Conservation (phyloP, 2,797 vertebrate species). For the Euthynnus affinis region DNA sequence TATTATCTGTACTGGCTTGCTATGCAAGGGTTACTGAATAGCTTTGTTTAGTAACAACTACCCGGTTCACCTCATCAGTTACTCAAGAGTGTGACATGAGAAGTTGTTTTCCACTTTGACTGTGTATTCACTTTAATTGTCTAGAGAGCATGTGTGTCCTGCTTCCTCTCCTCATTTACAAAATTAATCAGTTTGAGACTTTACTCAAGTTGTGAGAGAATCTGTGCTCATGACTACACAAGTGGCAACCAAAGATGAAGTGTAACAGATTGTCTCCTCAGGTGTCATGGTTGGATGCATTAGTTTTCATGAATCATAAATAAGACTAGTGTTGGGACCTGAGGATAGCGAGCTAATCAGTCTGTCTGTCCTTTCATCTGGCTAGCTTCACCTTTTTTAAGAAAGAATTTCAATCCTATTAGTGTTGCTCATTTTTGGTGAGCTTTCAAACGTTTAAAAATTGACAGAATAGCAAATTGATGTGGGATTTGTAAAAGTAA, state of each 20-base stretch:
- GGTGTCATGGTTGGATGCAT: constrained; percentile 11
- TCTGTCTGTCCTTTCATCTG: background rate
- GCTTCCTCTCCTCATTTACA: background rate
- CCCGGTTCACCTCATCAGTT: background rate
- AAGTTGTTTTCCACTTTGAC: constrained; percentile 1
- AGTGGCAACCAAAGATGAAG: constrained; percentile 9
- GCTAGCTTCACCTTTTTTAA: background rate
- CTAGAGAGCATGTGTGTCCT: background rate
- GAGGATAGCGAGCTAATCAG: background rate
- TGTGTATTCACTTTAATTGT: background rate
- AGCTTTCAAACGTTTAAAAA: background rate
- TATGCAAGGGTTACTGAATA: background rate
- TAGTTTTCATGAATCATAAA: background rate
- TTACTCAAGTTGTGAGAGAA: background rate
- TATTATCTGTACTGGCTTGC: background rate
- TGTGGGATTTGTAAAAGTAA: background rate
- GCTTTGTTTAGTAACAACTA: background rate
- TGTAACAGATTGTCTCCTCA: background rate
- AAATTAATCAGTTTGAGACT: background rate
- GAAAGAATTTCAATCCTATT: background rate
- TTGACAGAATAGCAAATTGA: background rate
- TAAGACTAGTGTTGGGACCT: background rate
- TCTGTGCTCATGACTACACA: constrained; percentile 6
- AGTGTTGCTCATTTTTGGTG: background rate
- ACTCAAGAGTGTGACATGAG: background rate